Evolutionary conservation across 2,888 invertebrate genomes (phyloP).

Genomic region (Eulithis testata): DNA sequence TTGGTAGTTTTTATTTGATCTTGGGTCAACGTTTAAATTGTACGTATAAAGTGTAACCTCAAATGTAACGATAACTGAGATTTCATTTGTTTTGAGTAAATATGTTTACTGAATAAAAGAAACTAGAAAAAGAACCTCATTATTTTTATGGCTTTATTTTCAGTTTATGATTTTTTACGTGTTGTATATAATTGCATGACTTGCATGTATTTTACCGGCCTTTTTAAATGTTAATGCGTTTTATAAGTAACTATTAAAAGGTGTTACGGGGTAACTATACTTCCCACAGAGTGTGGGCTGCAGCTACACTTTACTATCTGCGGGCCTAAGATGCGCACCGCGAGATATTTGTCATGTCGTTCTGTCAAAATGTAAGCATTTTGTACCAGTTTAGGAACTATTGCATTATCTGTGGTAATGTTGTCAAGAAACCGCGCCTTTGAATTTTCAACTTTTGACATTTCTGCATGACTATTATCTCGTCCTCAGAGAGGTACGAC

Average conservation of each 20-base stretch:
- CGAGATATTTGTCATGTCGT: too few relatives aligned
- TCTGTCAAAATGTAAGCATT: too few relatives aligned
- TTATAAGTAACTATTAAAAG: neutral
- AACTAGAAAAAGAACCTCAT: neutral
- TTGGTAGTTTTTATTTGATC: constrained; percentile 12
- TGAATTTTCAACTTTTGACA: too few relatives aligned
- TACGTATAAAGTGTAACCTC: neutral
- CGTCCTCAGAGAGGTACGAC: too few relatives aligned
- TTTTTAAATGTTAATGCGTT: neutral
- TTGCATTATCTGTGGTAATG: too few relatives aligned
- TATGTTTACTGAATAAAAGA: neutral
- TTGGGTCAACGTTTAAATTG: neutral
- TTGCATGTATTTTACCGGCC: constrained; percentile 15
- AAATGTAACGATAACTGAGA: constrained; percentile 1
- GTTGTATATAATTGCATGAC: constrained; percentile 7
- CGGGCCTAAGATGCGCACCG: too few relatives aligned
- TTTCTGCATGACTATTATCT: too few relatives aligned
- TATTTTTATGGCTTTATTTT: neutral
- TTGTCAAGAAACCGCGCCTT: too few relatives aligned
- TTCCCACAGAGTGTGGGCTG: too few relatives aligned
- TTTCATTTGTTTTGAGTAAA: neutral
- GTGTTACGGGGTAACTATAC: constrained; percentile 7
- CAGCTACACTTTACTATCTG: too few relatives aligned
- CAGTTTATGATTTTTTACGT: constrained; percentile 1
- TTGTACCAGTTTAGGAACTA: too few relatives aligned